Evolutionary conservation across 2,888 invertebrate genomes (phyloP).

Genomic region (Nymphalis c-album): DNA sequence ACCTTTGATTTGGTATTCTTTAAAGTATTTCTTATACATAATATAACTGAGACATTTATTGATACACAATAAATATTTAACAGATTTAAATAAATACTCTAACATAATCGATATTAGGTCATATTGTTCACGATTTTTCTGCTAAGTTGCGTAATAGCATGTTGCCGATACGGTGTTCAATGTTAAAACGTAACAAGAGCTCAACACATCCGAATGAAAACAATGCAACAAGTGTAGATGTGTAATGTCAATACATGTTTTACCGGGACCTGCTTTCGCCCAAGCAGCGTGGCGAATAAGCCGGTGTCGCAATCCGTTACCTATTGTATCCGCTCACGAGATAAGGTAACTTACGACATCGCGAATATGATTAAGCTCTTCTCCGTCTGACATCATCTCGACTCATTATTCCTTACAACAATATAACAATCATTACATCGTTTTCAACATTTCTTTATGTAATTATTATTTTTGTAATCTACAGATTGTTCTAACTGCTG

Average conservation of each 20-base stretch:
- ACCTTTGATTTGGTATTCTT: too few relatives aligned
- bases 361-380: conserved; percentile 77
- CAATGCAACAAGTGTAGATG: conserved; percentile 58
- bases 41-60: too few relatives aligned
- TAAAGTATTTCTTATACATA: too few relatives aligned
- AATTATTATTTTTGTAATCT: conserved; percentile 41
- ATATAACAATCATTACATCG: conserved; percentile 20
- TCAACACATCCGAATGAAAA: conserved; percentile 63
- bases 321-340: conserved; percentile 72
- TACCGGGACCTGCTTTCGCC: conserved; percentile 73
- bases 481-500: conserved; percentile 65
- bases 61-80: too few relatives aligned
- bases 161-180: conserved; percentile 23
- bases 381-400: conserved; percentile 63
- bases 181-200: conserved; percentile 36
- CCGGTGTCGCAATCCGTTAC: conserved; percentile 69
- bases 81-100: not conserved
- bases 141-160: conserved; percentile 25
- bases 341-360: conserved; percentile 72
- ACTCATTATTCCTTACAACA: conserved; percentile 40
- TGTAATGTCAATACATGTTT: conserved; percentile 59
- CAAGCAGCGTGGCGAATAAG: conserved; percentile 71
- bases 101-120: conserved; percentile 21
- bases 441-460: conserved; percentile 3
- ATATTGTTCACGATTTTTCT: conserved; percentile 25